Percentiles rank a stretch among this genome's conserved stretches.
These are phyloP conservation scores for Molanna angustata DNA, from an alignment of 2,888 invertebrate genomes.

Conservation along the genomic window DNA sequence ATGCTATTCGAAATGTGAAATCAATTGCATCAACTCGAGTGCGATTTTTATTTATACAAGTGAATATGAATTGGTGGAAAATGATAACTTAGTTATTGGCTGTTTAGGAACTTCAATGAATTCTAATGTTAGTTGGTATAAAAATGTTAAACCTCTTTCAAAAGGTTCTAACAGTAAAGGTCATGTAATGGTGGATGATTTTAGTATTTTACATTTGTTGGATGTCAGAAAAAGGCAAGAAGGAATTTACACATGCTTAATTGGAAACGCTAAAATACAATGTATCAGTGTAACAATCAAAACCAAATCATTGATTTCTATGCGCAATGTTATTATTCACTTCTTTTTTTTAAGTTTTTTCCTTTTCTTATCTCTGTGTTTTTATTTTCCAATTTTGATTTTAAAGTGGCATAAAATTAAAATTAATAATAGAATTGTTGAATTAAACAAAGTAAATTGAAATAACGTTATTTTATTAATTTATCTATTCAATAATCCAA, in stretches of 20 bases:
- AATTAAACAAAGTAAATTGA: too few relatives aligned
- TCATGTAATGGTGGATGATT: conserved; percentile 15
- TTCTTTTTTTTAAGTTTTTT: conserved; percentile 9
- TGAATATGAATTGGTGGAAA: conserved; percentile 4
- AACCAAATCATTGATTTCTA: not conserved
- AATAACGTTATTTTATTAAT: too few relatives aligned
- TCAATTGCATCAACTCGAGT: too few relatives aligned
- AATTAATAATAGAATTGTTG: too few relatives aligned
- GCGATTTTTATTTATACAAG: not conserved
- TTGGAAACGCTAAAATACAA: conserved; percentile 6
- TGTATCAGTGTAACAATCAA: conserved; percentile 2
- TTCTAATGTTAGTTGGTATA: conserved; percentile 20
- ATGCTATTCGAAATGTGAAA: too few relatives aligned
- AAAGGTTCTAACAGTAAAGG: not conserved
- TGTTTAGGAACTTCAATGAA: conserved; percentile 14
- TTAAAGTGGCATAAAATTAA: too few relatives aligned
- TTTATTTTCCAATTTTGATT: conserved; percentile 2
- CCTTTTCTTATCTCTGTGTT: not conserved
- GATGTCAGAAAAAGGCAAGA: conserved; percentile 1
- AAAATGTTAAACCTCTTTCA: not conserved
- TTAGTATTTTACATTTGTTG: conserved; percentile 10
- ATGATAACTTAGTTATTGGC: conserved; percentile 3
- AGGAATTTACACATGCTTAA: conserved; percentile 14
- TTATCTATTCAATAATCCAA: too few relatives aligned
- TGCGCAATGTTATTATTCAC: conserved; percentile 5